Evolutionary conservation across 2,113 vertebrate genomes (phyloP).

Genomic region (Larimichthys polyactis): DNA sequence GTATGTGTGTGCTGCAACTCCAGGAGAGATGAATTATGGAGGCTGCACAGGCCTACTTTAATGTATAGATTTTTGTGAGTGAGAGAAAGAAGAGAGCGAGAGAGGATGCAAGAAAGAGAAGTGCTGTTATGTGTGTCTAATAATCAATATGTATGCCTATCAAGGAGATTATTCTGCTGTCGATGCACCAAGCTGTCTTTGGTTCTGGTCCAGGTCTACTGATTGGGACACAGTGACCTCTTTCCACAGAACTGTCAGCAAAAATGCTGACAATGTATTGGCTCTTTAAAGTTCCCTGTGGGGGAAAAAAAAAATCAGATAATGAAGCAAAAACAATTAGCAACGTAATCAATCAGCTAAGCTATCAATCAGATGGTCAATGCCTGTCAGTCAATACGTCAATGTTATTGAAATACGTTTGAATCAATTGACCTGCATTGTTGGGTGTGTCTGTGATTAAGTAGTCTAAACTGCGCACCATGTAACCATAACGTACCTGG

Average conservation of each 20-base stretch:
- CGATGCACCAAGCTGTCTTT: neutral
- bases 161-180: slow-evolving; percentile 9
- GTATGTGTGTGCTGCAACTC: slow-evolving; percentile 1
- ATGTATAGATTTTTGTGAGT: slow-evolving; percentile 24
- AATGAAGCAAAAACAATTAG: slow-evolving; percentile 57
- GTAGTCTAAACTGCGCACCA: neutral
- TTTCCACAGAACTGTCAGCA: slow-evolving; percentile 30
- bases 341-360: slow-evolving; percentile 48
- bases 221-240: slow-evolving; percentile 45
- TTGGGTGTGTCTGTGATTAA: neutral
- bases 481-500: neutral
- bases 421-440: slow-evolving; percentile 13
- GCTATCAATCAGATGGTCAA: slow-evolving; percentile 26
- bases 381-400: slow-evolving; percentile 41
- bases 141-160: slow-evolving; percentile 2
- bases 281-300: slow-evolving; percentile 12
- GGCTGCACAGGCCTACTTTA: slow-evolving; percentile 19
- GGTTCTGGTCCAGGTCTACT: slow-evolving; percentile 3
- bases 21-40: slow-evolving; percentile 34
- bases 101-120: neutral
- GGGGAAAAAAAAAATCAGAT: slow-evolving; percentile 26
- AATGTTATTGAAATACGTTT: slow-evolving; percentile 28
- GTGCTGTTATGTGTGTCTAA: slow-evolving; percentile 1
- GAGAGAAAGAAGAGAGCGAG: slow-evolving; percentile 6
- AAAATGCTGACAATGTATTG: slow-evolving; percentile 43